These are phyloP conservation scores for Vanessa tameamea DNA, from an alignment of 1,140 invertebrate genomes.

Conservation along the genomic window DNA sequence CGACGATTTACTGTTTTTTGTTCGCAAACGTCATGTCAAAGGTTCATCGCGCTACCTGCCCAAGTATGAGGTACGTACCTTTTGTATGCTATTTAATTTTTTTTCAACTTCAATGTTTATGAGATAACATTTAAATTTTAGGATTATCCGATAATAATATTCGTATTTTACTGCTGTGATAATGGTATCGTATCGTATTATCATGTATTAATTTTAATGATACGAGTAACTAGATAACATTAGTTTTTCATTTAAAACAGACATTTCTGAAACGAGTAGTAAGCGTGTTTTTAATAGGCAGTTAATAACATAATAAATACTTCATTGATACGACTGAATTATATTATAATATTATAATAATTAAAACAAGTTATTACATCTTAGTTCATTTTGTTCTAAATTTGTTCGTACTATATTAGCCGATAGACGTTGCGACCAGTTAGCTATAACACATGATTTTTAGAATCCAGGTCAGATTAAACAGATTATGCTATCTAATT, in stretches of 20 bases:
- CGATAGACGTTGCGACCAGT: not conserved
- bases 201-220: not conserved
- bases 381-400: constrained; percentile 1
- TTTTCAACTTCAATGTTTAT: too few species aligned
- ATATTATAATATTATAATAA: not conserved
- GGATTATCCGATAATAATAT: not conserved
- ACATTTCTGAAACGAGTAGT: not conserved
- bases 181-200: not conserved
- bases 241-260: not conserved
- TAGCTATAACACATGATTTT: not conserved
- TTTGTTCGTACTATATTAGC: not conserved
- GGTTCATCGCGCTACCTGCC: constrained; percentile 91
- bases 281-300: not conserved
- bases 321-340: not conserved
- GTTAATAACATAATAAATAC: not conserved
- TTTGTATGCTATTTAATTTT: not conserved
- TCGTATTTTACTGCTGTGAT: not conserved
- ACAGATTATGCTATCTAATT: constrained; percentile 9
- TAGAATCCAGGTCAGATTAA: constrained; percentile 7
- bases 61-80: constrained; percentile 89
- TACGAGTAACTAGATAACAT: not conserved
- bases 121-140: not conserved
- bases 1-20: constrained; percentile 98
- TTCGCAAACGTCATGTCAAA: constrained; percentile 94
- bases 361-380: not conserved